These are phyloP conservation scores for Triplophysa dalaica DNA, from an alignment of 2,113 vertebrate genomes.

Conservation along the genomic window DNA sequence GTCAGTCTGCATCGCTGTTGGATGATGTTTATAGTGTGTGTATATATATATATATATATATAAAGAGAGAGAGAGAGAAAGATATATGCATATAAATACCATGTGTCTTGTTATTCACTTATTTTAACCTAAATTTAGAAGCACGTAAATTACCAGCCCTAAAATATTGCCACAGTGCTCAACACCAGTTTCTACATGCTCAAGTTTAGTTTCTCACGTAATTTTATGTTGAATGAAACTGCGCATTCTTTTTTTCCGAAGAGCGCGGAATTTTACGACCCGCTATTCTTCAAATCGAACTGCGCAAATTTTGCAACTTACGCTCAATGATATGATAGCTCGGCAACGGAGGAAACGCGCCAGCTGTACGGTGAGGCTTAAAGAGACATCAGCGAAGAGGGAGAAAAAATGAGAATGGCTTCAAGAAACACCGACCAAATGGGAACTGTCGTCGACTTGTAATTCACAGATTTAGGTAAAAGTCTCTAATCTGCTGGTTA, in stretches of 20 bases:
- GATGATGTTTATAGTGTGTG: too few relatives aligned
- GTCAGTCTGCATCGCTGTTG: too few relatives aligned
- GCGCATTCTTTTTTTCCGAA: constrained; percentile 37
- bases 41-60: too few relatives aligned
- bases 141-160: not conserved
- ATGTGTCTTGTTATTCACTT: not conserved
- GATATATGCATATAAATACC: too few relatives aligned
- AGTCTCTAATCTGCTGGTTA: not conserved
- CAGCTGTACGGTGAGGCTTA: constrained; percentile 41
- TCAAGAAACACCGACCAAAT: constrained; percentile 43
- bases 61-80: too few relatives aligned
- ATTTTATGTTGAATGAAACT: constrained; percentile 34
- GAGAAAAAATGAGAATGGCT: constrained; percentile 54
- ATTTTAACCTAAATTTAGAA: not conserved
- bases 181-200: not conserved
- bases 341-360: constrained; percentile 35
- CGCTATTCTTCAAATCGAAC: constrained; percentile 35
- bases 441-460: constrained; percentile 4
- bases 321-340: not conserved
- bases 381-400: constrained; percentile 51
- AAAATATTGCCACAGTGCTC: too few relatives aligned
- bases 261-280: constrained; percentile 33
- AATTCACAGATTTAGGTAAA: constrained; percentile 41
- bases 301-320: constrained; percentile 27
- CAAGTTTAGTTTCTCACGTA: constrained; percentile 25